These are phyloP conservation scores for Mugil cephalus DNA, from an alignment of 2,113 vertebrate species.

Conservation along the genomic window DNA sequence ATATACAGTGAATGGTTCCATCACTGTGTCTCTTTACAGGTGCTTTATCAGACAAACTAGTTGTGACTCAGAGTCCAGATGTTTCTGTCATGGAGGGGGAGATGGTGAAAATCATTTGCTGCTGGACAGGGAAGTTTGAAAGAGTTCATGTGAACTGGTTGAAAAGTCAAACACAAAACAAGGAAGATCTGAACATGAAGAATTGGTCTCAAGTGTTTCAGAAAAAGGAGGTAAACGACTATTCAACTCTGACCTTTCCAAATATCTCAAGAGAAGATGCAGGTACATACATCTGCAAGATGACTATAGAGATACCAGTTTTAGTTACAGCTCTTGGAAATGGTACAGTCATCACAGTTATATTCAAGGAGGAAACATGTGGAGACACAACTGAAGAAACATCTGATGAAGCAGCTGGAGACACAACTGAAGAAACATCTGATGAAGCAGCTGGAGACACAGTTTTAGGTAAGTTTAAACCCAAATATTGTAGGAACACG, in stretches of 20 bases:
- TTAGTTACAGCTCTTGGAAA: accelerated
- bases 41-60: not conserved
- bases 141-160: accelerated
- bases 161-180: accelerated
- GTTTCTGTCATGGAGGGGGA: not conserved
- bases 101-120: slow-evolving; percentile 12
- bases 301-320: accelerated
- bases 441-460: no score
- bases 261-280: not conserved
- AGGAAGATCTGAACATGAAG: accelerated
- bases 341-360: slow-evolving; percentile 50
- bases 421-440: no score
- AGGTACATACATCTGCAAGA: slow-evolving; percentile 35
- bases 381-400: no score
- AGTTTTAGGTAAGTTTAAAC: no score
- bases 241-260: not conserved
- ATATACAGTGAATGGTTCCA: not conserved
- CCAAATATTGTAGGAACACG: no score
- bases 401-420: accelerated
- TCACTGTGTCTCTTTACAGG: not conserved
- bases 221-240: accelerated
- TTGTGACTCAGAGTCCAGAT: slow-evolving; percentile 25
- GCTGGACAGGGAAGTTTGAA: accelerated
- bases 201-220: accelerated
- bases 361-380: accelerated